Evolutionary conservation across 2,888 invertebrate genomes (phyloP), one percentile per base, ranked within the genome.

Genomic region (Eupelmus urozonus): DNA sequence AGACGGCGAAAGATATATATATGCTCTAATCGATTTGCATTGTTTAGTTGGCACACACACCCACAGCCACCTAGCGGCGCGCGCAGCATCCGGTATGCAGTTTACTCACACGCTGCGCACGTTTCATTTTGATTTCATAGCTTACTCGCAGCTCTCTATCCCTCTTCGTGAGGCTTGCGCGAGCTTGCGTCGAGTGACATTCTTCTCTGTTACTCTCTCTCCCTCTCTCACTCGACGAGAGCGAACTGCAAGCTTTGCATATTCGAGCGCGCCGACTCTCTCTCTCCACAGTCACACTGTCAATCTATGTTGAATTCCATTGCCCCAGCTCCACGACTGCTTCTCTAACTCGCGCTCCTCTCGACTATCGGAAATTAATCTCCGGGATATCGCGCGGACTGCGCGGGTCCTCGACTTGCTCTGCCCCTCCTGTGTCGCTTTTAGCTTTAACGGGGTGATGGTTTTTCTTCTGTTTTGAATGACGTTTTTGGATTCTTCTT

Each of bases 321-420:
- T 59, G 16, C 29, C 63, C 23, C 20, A 42, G 5, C 29, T 16
- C 4, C 3, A 23, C 55, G 11, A n/a, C 20, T 51, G 23, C 5
- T 55, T 55, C 55, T 55, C 25, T 51, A 51, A 51, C 23, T 4
- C 18, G n/a, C 49, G 23, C 25, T 3, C 16, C 59, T n/a, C 18
- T 55, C 70, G 45, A 59, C 45, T 20, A 45, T 73, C 72, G 72
- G 42, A 63, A 73, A 73, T 73, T 65, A 73, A 73, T 63, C 63
- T 55, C 27, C 16, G 42, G 20, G 27, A 45, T 70, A 34, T 34
- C 34, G 9, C 49, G 16, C 40, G 49, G 55, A 11, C n/a, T n/a
- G n/a, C 18, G 9, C 23, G 29, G 16, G 3, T 9, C 9, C 34
- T 34, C n/a, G 2, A 11, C 65, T 1, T 23, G 2, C 65, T 13